phyloP scores from a whole-genome alignment of 2,888 invertebrate genomes.

The Zeuzera pyrina region DNA sequence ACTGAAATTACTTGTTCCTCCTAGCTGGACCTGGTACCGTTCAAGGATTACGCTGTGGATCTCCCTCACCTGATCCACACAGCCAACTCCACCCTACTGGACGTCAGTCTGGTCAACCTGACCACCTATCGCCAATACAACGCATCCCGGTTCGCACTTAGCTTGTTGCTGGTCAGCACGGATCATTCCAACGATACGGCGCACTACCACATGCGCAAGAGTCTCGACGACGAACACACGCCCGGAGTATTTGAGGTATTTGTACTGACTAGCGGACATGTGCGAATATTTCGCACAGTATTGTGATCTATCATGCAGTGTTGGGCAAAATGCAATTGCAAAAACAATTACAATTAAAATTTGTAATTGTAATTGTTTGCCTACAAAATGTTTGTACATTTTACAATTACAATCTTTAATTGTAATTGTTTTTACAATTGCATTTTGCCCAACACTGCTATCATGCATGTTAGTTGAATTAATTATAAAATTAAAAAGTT shows the following conservation, averaged over 20 bases:
- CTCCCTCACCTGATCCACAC: slow-evolving; percentile 78
- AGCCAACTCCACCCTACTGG: slow-evolving; percentile 76
- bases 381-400: too few species aligned
- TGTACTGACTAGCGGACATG: too few species aligned
- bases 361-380: too few species aligned
- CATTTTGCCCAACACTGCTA: too few species aligned
- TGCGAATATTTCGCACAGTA: too few species aligned
- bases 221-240: slow-evolving; percentile 81
- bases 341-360: too few species aligned
- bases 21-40: slow-evolving; percentile 68
- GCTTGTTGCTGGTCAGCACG: slow-evolving; percentile 65
- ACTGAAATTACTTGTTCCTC: slow-evolving; percentile 8
- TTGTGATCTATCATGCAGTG: too few species aligned
- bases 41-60: slow-evolving; percentile 55
- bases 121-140: slow-evolving; percentile 55
- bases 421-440: too few species aligned
- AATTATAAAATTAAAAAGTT: too few species aligned
- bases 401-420: too few species aligned
- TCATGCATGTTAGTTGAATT: too few species aligned
- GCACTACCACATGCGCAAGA: slow-evolving; percentile 57
- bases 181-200: slow-evolving; percentile 49
- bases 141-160: slow-evolving; percentile 74
- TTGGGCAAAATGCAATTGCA: too few species aligned
- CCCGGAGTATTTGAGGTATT: slow-evolving; percentile 80
- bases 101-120: slow-evolving; percentile 72